Base-by-base conservation (phyloP, 2,113 vertebrate genomes). In the Catagonus wagneri region DNA sequence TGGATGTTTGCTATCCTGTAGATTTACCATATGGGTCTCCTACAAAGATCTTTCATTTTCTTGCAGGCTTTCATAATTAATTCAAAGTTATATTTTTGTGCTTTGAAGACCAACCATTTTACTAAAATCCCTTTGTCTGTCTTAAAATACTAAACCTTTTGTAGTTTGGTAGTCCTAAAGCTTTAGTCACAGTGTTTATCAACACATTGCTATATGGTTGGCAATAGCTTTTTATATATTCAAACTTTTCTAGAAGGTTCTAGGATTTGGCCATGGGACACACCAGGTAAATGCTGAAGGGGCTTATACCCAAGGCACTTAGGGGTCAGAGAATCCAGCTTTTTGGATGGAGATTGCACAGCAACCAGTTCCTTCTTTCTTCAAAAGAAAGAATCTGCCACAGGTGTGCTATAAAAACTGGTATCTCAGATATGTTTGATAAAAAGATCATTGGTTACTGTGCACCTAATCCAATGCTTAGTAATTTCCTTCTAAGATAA, bases 1-100 rank as follows among this genome's bases (percentile, higher is more conserved):
- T 97, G 97, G 74, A 89, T 94, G 56, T 71, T 97, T 92, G 74
- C 32, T 96, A 25, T 90, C 96, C 96, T 87, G 83, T 94, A 83
- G 94, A 50, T 96, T 89, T 89, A 50, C 83, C 83, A 1, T 95
- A 86, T 95, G 96, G 68, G 58, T 91, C 89, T 75, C 76, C 94
- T 44, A 71, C 39, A 50, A 58, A 93, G 80, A 68, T 81, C 84
- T 94, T 94, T 36, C 12, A 13, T 86, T 95, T 91, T 95, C 93
- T 91, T 89, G 91, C 54, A 83, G 63, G 68, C 56, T 94, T 96
- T 94, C 36, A 66, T 83, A 91, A 93, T 96, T 96, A 95, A 95
- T 90, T 90, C 69, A 39, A 92, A 90, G 84, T 72, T 95, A 66
- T 2, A 84, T 65, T 92, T 94, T 60, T 79, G 44, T 87, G 81